phyloP scores from a whole-genome alignment of 2,888 invertebrate genomes.

The Ophraella communa region DNA sequence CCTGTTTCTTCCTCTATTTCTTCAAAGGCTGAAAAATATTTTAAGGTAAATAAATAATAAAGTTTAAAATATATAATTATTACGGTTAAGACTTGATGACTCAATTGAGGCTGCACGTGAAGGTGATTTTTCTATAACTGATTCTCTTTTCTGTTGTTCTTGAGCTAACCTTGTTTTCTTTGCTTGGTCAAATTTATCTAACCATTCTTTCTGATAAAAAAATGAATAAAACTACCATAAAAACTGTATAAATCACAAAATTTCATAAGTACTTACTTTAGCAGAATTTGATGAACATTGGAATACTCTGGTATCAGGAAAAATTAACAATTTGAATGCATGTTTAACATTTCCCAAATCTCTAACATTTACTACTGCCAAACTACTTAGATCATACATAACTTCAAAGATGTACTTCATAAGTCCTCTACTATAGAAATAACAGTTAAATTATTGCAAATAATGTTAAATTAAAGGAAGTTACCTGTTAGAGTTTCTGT shows the following conservation, averaged over 20 bases:
- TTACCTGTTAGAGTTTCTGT: conserved; percentile 73
- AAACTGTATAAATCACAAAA: too few relatives aligned
- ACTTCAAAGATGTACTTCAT: conserved; percentile 85
- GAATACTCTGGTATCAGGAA: conserved; percentile 91
- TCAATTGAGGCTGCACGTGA: conserved; percentile 60
- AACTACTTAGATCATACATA: conserved; percentile 83
- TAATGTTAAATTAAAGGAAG: neutral
- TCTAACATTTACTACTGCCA: conserved; percentile 93
- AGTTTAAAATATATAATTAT: conserved; percentile 5
- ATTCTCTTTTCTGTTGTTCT: conserved; percentile 63
- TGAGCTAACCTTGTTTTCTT: conserved; percentile 79
- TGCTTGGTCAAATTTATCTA: conserved; percentile 89
- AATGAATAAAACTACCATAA: too few relatives aligned
- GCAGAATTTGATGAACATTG: conserved; percentile 81
- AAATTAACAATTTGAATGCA: conserved; percentile 92
- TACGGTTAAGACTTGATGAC: conserved; percentile 58
- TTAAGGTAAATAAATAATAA: neutral
- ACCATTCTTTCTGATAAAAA: conserved; percentile 81
- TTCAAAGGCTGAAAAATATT: conserved; percentile 54
- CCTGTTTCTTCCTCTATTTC: conserved; percentile 57
- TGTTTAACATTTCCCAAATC: conserved; percentile 89
- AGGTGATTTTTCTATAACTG: conserved; percentile 59
- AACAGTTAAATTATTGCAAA: too few relatives aligned
- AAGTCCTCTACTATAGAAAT: conserved; percentile 71
- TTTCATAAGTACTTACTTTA: conserved; percentile 56